These are phyloP conservation scores for Colinus virginianus DNA, from an alignment of 2,113 vertebrate genomes.

Conservation along the genomic window DNA sequence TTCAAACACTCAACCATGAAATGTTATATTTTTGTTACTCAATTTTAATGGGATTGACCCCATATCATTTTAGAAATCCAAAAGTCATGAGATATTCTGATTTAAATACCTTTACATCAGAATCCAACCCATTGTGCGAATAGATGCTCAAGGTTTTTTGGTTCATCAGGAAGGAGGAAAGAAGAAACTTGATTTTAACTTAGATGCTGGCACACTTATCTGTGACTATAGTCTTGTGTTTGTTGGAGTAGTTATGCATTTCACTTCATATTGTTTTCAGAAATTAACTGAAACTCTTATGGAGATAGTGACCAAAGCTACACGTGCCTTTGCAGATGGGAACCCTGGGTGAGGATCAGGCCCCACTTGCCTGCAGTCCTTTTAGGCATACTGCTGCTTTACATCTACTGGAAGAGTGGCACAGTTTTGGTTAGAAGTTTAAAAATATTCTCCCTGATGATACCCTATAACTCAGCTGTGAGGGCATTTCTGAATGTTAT, in stretches of 20 bases:
- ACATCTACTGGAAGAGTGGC: background rate
- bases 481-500: background rate
- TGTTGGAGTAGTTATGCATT: background rate
- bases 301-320: background rate
- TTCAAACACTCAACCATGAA: background rate
- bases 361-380: background rate
- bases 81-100: background rate
- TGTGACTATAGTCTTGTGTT: background rate
- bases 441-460: background rate
- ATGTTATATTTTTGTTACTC: background rate
- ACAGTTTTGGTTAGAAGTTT: background rate
- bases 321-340: background rate
- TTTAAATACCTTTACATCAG: background rate
- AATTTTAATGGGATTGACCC: background rate
- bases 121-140: background rate
- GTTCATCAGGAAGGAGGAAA: background rate
- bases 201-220: background rate
- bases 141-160: background rate
- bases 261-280: background rate
- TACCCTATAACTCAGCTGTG: rapidly evolving
- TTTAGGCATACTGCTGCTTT: background rate
- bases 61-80: background rate
- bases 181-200: background rate
- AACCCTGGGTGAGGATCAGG: rapidly evolving
- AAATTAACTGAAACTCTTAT: background rate